Conservation (phyloP, 92 coral and sea anemone species). For the Diadumene lineata region DNA sequence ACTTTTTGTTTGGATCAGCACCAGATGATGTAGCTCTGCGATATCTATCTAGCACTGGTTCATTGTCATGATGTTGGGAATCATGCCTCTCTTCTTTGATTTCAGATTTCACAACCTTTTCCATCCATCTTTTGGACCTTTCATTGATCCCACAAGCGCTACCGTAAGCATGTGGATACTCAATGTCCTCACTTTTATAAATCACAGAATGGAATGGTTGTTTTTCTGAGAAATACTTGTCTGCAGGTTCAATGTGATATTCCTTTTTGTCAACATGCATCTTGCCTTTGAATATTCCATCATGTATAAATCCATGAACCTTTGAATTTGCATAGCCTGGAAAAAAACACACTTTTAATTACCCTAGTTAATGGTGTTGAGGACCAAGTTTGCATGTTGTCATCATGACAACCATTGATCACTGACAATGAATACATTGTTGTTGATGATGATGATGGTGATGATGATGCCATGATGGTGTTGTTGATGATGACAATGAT, state of each 20-base stretch:
- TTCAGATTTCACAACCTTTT: slow-evolving; percentile 58
- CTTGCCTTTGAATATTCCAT: slow-evolving; percentile 92
- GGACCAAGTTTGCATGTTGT: no score
- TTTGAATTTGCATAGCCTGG: slow-evolving; percentile 66
- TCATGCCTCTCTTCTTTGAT: slow-evolving; percentile 30
- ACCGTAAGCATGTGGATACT: slow-evolving; percentile 84
- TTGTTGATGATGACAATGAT: no score
- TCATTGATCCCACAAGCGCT: slow-evolving; percentile 69
- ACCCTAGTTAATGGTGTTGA: no score
- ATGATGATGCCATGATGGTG: no score
- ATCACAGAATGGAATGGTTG: slow-evolving; percentile 88
- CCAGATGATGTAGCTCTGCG: slow-evolving; percentile 58
- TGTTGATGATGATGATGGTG: no score
- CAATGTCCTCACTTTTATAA: slow-evolving; percentile 68
- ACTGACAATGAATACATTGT: no score
- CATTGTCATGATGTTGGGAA: slow-evolving; percentile 34
- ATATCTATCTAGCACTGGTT: slow-evolving; percentile 73
- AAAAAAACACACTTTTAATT: no score
- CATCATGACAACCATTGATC: no score
- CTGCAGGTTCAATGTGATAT: slow-evolving; percentile 81
- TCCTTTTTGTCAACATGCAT: slow-evolving; percentile 76
- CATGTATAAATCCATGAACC: slow-evolving; percentile 88
- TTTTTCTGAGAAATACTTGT: slow-evolving; percentile 68
- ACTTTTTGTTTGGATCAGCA: slow-evolving; percentile 27
- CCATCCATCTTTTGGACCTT: slow-evolving; percentile 86